These are phyloP conservation scores for Drosophila mimetica DNA, from an alignment of 2,888 invertebrate species.

Conservation along the genomic window DNA sequence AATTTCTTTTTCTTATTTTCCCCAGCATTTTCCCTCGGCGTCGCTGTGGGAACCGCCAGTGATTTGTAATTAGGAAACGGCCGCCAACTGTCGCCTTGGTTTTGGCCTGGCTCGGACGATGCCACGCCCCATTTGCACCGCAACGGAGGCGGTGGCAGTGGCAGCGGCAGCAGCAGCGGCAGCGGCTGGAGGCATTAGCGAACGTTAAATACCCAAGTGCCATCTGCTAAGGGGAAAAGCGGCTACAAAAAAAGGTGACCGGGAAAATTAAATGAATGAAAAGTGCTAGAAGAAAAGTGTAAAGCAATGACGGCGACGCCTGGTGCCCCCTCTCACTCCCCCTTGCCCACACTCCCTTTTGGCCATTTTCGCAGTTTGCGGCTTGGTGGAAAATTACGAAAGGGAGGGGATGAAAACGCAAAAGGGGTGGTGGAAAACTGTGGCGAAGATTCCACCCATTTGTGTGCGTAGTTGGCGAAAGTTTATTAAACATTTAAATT, in stretches of 20 bases:
- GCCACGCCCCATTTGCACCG: conserved; percentile 78
- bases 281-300: conserved; percentile 76
- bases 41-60: conserved; percentile 72
- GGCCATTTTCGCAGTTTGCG: conserved; percentile 68
- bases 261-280: conserved; percentile 77
- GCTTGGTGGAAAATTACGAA: conserved; percentile 39
- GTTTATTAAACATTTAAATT: conserved; percentile 81
- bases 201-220: conserved; percentile 79
- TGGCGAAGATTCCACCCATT: conserved; percentile 24
- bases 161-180: conserved; percentile 17
- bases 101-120: conserved; percentile 45
- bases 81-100: conserved; percentile 81
- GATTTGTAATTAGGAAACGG: conserved; percentile 83
- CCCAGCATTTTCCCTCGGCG: conserved; percentile 18
- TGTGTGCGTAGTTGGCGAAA: conserved; percentile 59
- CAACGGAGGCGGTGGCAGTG: conserved; percentile 42
- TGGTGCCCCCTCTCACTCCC: conserved; percentile 41
- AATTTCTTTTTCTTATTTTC: conserved; percentile 56
- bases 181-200: conserved; percentile 72
- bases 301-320: conserved; percentile 76
- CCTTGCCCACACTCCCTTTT: conserved; percentile 20
- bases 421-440: background rate
- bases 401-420: background rate
- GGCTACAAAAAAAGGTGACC: conserved; percentile 33
- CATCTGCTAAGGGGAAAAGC: conserved; percentile 64